Base-by-base conservation (phyloP, 2,888 invertebrate species). In the Phortica okadai region DNA sequence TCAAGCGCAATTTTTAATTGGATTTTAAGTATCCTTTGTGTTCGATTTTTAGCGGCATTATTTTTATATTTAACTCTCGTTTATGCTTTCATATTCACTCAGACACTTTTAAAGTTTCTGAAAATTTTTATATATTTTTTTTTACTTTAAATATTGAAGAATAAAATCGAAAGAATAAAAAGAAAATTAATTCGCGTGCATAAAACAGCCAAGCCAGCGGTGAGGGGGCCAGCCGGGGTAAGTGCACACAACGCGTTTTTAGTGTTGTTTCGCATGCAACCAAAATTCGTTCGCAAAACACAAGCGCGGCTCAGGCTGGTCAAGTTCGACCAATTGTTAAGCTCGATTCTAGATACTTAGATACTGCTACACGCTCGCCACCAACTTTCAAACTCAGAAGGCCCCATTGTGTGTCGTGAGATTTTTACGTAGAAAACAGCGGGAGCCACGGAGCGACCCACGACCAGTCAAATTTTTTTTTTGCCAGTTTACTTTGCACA, bases 11-110 rank as follows among this genome's bases (percentile, higher is more conserved):
- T n/a, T 56, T 56, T 56, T 11, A 56, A 1, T 11, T 56, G 56
- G 56, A 56, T 6, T 33, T 33, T 2, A 2, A 33, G 33, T 33
- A 33, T 33, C 33, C 33, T 33, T 33, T 33, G 33, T 33, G 33
- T 33, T 4, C 21, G 41, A 62, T 42, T 74, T 74, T 5, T 54
- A 50, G 45, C 45, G 16, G 70, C 50, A 6, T 70, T 50, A 45
- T 8, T 70, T 25, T 70, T 50, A 21, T 10, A 21, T 62, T 62
- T 62, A 62, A 21, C 21, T 16, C 25, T 59, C 59, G 25, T 25
- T 16, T 59, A 21, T 21, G 16, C 25, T 7, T 11, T 54, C 25
- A 21, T 59, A 33, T 33, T 33, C 33, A 59, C 59, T 21, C 25
- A 6, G 16, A 21, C 59, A 59, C 59, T 59, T 16, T 6, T 11